phyloP scores from a whole-genome alignment of 2,888 invertebrate species.

The Plebejus anna region DNA sequence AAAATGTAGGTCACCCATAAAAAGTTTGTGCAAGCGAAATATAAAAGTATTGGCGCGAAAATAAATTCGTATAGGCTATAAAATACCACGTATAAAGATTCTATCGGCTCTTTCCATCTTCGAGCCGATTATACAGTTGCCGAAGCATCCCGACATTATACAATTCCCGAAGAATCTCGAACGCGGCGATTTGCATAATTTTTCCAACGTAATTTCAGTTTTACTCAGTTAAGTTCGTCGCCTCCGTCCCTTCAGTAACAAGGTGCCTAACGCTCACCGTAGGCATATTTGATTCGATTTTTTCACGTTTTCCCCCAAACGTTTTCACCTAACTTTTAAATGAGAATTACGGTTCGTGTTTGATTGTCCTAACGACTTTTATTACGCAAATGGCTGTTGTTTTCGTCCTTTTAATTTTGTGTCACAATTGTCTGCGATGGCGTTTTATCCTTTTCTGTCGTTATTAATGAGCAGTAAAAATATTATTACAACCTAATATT shows the following conservation, averaged over 20 bases:
- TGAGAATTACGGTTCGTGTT: slow-evolving; percentile 13
- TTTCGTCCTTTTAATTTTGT: slow-evolving; percentile 1
- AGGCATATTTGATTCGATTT: slow-evolving; percentile 15
- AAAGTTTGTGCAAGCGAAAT: slow-evolving; percentile 6
- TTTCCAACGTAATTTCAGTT: slow-evolving; percentile 43
- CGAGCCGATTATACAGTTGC: slow-evolving; percentile 37
- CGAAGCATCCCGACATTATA: slow-evolving; percentile 38
- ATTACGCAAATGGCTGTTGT: slow-evolving; percentile 1
- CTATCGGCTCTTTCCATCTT: slow-evolving; percentile 36
- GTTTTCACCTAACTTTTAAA: slow-evolving; percentile 26
- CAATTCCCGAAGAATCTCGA: slow-evolving; percentile 38
- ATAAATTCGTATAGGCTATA: slow-evolving; percentile 21
- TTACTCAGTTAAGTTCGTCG: slow-evolving; percentile 39
- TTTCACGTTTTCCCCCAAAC: slow-evolving; percentile 11
- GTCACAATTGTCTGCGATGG: neutral
- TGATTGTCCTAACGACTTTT: slow-evolving; percentile 22
- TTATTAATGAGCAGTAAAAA: neutral
- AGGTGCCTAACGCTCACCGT: neutral
- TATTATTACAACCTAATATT: neutral
- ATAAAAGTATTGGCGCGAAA: slow-evolving; percentile 16
- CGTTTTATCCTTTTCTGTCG: neutral
- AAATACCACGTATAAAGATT: slow-evolving; percentile 29
- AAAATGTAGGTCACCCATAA: slow-evolving; percentile 14
- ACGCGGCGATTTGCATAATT: slow-evolving; percentile 44
- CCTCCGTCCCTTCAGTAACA: slow-evolving; percentile 28